Evolutionary conservation across 2,888 invertebrate species (phyloP).

Genomic region (Protophormia terraenovae): DNA sequence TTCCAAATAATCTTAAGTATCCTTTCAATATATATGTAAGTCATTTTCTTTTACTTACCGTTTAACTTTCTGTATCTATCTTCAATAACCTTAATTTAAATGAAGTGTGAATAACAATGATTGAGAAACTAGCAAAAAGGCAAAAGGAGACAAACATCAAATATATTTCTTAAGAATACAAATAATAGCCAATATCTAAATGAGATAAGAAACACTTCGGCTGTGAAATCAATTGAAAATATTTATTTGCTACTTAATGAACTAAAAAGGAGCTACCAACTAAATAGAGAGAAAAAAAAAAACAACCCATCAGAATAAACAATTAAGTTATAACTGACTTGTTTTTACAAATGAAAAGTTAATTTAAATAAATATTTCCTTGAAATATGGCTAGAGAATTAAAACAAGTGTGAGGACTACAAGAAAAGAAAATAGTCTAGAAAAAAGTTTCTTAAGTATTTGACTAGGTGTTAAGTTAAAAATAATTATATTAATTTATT

Average conservation of each 20-base stretch:
- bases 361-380: constrained; percentile 1
- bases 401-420: background rate
- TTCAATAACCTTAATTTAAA: constrained; percentile 6
- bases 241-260: constrained; percentile 32
- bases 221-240: constrained; percentile 36
- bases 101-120: constrained; percentile 25
- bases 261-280: background rate
- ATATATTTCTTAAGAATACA: background rate
- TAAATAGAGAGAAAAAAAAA: background rate
- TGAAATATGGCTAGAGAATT: background rate
- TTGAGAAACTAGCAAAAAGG: constrained; percentile 1
- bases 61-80: background rate
- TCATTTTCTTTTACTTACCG: background rate
- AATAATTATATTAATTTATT: no score
- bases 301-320: background rate
- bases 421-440: no score
- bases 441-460: no score
- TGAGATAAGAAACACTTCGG: background rate
- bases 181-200: background rate
- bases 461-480: no score
- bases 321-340: background rate
- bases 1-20: background rate
- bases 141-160: background rate
- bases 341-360: background rate
- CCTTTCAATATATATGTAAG: background rate